Conservation (phyloP, 2,888 invertebrate species). For the Ophion ventricosus region DNA sequence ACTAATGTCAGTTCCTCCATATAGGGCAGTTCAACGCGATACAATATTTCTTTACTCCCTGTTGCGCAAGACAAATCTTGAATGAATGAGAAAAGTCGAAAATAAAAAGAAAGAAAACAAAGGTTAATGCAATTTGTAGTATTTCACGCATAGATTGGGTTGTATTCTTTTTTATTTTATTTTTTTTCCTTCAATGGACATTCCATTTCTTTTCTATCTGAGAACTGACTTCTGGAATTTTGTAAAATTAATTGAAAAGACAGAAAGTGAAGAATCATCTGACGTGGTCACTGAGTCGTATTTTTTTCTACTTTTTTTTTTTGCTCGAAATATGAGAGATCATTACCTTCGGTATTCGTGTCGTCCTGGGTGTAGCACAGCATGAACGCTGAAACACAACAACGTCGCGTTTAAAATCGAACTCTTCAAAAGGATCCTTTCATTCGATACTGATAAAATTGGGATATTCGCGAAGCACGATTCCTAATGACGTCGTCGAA, state of each 20-base stretch:
- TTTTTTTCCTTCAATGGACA: not conserved
- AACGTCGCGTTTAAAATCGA: slow-evolving; percentile 72
- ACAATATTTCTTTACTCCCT: slow-evolving; percentile 92
- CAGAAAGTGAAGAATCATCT: not conserved
- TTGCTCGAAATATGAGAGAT: slow-evolving; percentile 3
- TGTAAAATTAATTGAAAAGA: not conserved
- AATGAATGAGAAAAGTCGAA: slow-evolving; percentile 69
- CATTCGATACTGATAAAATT: not conserved
- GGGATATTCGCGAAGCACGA: slow-evolving; percentile 48
- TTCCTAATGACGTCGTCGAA: slow-evolving; percentile 19
- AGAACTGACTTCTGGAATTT: not conserved
- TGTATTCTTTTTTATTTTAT: not conserved
- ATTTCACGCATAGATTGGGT: not conserved
- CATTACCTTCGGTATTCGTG: slow-evolving; percentile 93
- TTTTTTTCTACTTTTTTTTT: not conserved
- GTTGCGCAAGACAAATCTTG: slow-evolving; percentile 79
- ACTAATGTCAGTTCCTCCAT: slow-evolving; percentile 97
- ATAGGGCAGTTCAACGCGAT: slow-evolving; percentile 96
- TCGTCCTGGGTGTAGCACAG: slow-evolving; percentile 97
- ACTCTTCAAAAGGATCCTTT: slow-evolving; percentile 65
- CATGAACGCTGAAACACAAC: slow-evolving; percentile 95
- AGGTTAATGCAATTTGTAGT: slow-evolving; percentile 49
- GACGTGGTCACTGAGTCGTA: not conserved
- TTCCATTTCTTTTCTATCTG: not conserved
- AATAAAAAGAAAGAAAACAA: slow-evolving; percentile 28